Conservation (phyloP, 2,888 invertebrate genomes). For the Agrypnus murinus region DNA sequence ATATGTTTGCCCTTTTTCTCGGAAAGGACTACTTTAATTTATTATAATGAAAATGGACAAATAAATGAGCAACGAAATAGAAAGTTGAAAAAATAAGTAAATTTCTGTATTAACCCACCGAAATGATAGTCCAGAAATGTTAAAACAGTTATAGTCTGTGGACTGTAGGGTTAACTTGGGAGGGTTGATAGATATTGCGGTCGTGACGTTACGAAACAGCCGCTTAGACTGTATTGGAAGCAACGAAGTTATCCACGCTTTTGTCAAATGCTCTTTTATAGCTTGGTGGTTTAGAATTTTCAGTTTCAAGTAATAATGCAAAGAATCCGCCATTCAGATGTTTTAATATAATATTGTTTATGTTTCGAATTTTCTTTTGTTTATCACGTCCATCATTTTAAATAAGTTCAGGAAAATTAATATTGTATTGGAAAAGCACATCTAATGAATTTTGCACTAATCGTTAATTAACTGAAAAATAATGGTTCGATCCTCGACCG, state of each 20-base stretch:
- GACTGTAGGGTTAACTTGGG: conserved; percentile 1
- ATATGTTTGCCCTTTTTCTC: too few relatives aligned
- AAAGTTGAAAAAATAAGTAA: not conserved
- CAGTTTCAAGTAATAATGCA: not conserved
- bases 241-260: conserved; percentile 5
- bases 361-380: too few relatives aligned
- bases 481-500: too few relatives aligned
- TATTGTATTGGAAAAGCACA: too few relatives aligned
- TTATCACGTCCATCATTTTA: too few relatives aligned
- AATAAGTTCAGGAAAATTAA: too few relatives aligned
- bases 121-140: conserved; percentile 10
- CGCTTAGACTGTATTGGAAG: conserved; percentile 16
- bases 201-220: conserved; percentile 8
- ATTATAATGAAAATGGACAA: too few relatives aligned
- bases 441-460: too few relatives aligned
- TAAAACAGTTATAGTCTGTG: not conserved
- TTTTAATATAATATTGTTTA: too few relatives aligned
- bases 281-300: not conserved
- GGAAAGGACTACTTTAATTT: too few relatives aligned
- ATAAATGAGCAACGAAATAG: too few relatives aligned
- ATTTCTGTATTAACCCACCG: not conserved
- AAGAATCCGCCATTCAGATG: not conserved
- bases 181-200: conserved; percentile 14
- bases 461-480: too few relatives aligned
- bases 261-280: conserved; percentile 8